A percentile compares a stretch with the other conserved stretches of the same genome.
These are phyloP conservation scores for Chrysodeixis includens DNA, from an alignment of 2,888 invertebrate species.

Conservation along the genomic window DNA sequence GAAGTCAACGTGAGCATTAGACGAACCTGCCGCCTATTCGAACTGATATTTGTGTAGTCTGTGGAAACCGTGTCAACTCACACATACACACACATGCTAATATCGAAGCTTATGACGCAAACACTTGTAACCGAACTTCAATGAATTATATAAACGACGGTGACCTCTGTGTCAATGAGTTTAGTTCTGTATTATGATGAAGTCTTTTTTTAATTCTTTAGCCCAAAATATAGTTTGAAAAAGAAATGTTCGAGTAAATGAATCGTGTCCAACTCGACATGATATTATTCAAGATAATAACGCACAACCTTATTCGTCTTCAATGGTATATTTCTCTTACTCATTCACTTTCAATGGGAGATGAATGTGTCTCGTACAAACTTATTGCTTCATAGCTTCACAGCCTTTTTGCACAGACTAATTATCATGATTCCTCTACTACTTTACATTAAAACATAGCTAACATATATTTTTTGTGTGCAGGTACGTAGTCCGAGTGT, in stretches of 20 bases:
- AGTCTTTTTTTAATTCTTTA: neutral
- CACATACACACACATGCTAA: neutral
- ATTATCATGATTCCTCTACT: neutral
- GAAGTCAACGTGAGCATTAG: constrained; percentile 61
- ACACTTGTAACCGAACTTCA: neutral
- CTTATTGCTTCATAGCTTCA: neutral
- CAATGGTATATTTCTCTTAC: neutral
- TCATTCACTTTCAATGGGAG: neutral
- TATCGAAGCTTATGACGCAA: neutral
- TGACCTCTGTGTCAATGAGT: neutral
- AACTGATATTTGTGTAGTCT: constrained; percentile 50
- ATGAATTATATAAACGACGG: constrained; percentile 4
- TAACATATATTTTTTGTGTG: constrained; percentile 55
- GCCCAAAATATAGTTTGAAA: no score
- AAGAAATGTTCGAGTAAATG: no score
- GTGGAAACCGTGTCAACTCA: constrained; percentile 43
- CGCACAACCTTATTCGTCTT: no score
- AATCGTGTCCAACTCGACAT: no score
- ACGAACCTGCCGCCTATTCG: constrained; percentile 50
- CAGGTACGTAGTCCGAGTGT: constrained; percentile 58
- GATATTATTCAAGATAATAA: no score
- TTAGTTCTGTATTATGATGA: constrained; percentile 1
- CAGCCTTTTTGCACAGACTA: neutral
- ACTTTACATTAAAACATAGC: constrained; percentile 20
- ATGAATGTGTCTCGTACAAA: neutral